These are phyloP conservation scores for Heterochromis multidens DNA, from an alignment of 2,113 vertebrate species.

Conservation along the genomic window DNA sequence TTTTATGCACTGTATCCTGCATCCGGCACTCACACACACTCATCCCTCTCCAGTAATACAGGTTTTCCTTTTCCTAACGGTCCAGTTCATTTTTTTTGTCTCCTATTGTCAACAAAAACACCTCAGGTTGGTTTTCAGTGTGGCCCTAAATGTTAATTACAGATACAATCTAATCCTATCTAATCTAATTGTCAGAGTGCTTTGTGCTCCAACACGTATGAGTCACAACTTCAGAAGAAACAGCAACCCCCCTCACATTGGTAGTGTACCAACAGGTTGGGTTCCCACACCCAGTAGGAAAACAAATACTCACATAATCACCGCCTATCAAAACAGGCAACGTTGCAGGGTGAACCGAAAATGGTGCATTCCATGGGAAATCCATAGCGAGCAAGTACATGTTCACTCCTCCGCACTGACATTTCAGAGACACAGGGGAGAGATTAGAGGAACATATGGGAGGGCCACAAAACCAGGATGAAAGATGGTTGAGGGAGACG, in stretches of 20 bases:
- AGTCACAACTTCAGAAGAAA: conserved; percentile 41
- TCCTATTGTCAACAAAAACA: conserved; percentile 21
- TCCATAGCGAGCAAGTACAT: conserved; percentile 78
- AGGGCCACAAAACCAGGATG: conserved; percentile 61
- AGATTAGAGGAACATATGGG: conserved; percentile 68
- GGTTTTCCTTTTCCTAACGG: not conserved
- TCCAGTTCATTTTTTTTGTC: not conserved
- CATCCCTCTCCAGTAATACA: not conserved
- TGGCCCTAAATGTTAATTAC: conserved; percentile 14
- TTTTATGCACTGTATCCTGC: not conserved
- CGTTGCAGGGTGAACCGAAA: conserved; percentile 65
- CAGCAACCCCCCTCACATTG: conserved; percentile 31
- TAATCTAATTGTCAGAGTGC: conserved; percentile 32
- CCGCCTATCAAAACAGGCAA: conserved; percentile 76
- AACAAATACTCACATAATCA: conserved; percentile 77
- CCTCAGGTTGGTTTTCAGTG: conserved; percentile 3
- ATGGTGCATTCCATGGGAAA: conserved; percentile 77
- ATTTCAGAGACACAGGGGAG: conserved; percentile 71
- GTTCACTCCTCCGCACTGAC: conserved; percentile 67
- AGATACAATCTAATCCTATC: conserved; percentile 37
- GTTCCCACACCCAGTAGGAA: conserved; percentile 77
- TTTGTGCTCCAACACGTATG: conserved; percentile 23
- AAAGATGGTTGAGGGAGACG: conserved; percentile 65
- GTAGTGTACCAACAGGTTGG: conserved; percentile 77
- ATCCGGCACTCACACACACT: not conserved